Conservation (phyloP, 1,140 invertebrate species). For the Drosophila arawakana region DNA sequence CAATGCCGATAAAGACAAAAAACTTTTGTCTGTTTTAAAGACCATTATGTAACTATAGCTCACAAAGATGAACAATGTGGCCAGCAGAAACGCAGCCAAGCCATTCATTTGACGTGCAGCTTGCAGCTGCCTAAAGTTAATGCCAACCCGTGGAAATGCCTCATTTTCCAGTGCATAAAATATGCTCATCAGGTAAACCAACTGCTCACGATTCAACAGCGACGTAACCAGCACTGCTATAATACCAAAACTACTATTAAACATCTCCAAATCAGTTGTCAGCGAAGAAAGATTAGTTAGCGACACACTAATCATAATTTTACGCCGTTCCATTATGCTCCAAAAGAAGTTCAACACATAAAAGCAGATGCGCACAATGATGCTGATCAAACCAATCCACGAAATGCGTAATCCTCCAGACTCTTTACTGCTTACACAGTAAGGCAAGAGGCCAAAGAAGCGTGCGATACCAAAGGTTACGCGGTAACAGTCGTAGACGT, state of each 20-base stretch:
- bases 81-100: slow-evolving; percentile 14
- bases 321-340: slow-evolving; percentile 8
- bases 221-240: slow-evolving; percentile 20
- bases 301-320: slow-evolving; percentile 39
- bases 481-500: slow-evolving; percentile 63
- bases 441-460: slow-evolving; percentile 59
- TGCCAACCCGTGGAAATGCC: slow-evolving; percentile 58
- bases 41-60: slow-evolving; percentile 27
- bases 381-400: slow-evolving; percentile 38
- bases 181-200: slow-evolving; percentile 31
- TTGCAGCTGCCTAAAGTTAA: slow-evolving; percentile 45
- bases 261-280: slow-evolving; percentile 55
- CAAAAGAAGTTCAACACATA: slow-evolving; percentile 38
- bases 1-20: slow-evolving; percentile 4
- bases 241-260: slow-evolving; percentile 59
- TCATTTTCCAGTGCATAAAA: slow-evolving; percentile 42
- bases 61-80: slow-evolving; percentile 23
- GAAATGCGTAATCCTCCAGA: slow-evolving; percentile 15
- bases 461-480: slow-evolving; percentile 41
- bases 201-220: slow-evolving; percentile 26
- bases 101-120: slow-evolving; percentile 41
- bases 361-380: slow-evolving; percentile 39
- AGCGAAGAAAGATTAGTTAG: slow-evolving; percentile 43
- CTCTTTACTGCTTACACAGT: slow-evolving; percentile 29
- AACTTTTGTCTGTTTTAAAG: background rate